Base-by-base conservation (phyloP, 2,888 invertebrate species). In the Eristalinus sepulchralis region DNA sequence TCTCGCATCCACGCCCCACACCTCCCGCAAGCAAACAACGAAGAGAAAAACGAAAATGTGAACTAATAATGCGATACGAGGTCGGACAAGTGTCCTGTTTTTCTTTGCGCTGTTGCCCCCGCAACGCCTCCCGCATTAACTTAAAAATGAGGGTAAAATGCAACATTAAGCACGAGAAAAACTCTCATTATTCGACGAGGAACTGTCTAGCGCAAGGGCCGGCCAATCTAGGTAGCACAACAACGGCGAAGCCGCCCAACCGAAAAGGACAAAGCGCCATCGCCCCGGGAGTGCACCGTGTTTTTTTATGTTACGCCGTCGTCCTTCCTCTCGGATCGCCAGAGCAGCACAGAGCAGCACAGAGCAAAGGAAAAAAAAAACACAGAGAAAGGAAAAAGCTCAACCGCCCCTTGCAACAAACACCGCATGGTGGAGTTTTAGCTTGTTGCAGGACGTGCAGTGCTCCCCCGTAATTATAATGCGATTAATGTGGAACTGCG, bases 141-240 rank as follows among this genome's bases (percentile, higher is more conserved):
- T 53, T 36, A 72, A 85, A 82, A 85, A 81, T 78, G 77, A 85
- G 82, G 77, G 81, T 81, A 81, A 85, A 85, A 85, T 85, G 77
- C 82, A 85, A 71, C 77, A 77, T 73, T 78, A 82, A 81, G 72
- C 72, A 67, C 71, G 10, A 62, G 62, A 33, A 72, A 72, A 72
- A 71, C 59, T 47, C 71, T 79, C 47, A 71, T 80, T 73, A 70
- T 68, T 62, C 57, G 55, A 62, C 73, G 47, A 79, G 59, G 17
- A 60, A 57, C 33, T 53, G 27, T 22, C 63, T 17, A 47, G 27
- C 60, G 55, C 31, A 53, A 62, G n/a, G 24, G 24, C 57, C 47
- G 34, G 62, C 63, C 72, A 73, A 73, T 39, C 22, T 55, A 63
- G 71, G 64, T 57, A 53, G 57, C 22, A 64, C 13, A 70, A 62